Percentiles rank a stretch among this genome's conserved stretches.
These are phyloP conservation scores for Chrysodeixis includens DNA, from an alignment of 2,888 invertebrate species.

Conservation along the genomic window DNA sequence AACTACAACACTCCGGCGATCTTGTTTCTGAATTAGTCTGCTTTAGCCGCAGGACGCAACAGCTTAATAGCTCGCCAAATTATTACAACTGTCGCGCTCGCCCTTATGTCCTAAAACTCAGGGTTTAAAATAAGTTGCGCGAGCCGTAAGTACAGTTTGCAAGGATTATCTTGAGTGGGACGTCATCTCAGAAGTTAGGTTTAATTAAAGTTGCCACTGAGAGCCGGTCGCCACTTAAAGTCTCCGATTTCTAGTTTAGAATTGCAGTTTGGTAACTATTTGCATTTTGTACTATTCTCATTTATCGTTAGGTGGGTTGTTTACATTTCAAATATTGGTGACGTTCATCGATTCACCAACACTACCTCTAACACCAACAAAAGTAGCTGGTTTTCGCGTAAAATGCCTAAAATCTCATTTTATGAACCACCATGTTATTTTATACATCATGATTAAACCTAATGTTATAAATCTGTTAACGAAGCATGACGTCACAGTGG, in stretches of 20 bases:
- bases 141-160: conserved; percentile 39
- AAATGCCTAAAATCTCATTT: no score
- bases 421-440: no score
- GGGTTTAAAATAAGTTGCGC: conserved; percentile 48
- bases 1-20: conserved; percentile 60
- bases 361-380: conserved; percentile 10
- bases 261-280: conserved; percentile 77
- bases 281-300: conserved; percentile 72
- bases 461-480: no score
- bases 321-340: conserved; percentile 44
- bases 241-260: conserved; percentile 74
- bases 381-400: no score
- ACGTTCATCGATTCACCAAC: conserved; percentile 11
- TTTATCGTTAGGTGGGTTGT: conserved; percentile 51
- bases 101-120: conserved; percentile 51
- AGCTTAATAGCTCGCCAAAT: conserved; percentile 69
- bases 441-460: no score
- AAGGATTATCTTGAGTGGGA: conserved; percentile 78
- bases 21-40: conserved; percentile 72
- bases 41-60: conserved; percentile 74
- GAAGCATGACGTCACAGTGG: no score
- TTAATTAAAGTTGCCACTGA: conserved; percentile 83
- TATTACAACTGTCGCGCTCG: conserved; percentile 20
- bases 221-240: conserved; percentile 74
- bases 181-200: conserved; percentile 84